Conservation (phyloP, 2,113 vertebrate genomes). For the Scolopax mira region DNA sequence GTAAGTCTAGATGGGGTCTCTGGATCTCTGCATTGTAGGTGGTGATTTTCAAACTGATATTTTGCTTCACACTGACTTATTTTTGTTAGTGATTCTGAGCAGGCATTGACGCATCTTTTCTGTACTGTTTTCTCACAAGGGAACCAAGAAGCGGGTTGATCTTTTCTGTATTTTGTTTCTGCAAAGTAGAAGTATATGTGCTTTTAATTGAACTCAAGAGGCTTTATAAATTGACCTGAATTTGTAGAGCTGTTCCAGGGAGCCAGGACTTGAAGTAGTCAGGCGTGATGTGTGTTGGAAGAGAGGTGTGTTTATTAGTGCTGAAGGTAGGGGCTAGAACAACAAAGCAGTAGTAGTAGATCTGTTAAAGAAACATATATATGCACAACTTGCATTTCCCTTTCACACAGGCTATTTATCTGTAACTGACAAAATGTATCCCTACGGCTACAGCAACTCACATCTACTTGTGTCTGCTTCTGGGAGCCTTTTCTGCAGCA, state of each 20-base stretch:
- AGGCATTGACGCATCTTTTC: not conserved
- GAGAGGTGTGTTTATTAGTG: not conserved
- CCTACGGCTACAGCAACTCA: not conserved
- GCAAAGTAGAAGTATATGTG: conserved; percentile 6
- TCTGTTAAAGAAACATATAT: not conserved
- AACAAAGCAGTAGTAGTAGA: not conserved
- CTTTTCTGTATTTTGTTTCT: conserved; percentile 36
- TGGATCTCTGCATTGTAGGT: not conserved
- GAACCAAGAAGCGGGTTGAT: not conserved
- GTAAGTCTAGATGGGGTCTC: not conserved
- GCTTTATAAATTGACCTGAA: conserved; percentile 48
- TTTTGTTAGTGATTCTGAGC: conserved; percentile 38
- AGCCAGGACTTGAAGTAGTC: conserved; percentile 39
- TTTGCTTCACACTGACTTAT: not conserved
- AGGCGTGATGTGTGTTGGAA: conserved; percentile 21
- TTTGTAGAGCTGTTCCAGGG: conserved; percentile 21
- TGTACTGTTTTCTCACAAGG: not conserved
- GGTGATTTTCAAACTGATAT: not conserved
- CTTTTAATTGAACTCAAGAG: conserved; percentile 65
- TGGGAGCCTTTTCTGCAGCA: not conserved
- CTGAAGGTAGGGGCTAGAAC: not conserved
- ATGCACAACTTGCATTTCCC: not conserved
- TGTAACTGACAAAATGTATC: not conserved
- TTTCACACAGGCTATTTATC: not conserved
- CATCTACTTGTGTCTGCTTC: not conserved